Evolutionary conservation across 2,797 vertebrate genomes (phyloP).

Genomic region (Eulemur coronatus): DNA sequence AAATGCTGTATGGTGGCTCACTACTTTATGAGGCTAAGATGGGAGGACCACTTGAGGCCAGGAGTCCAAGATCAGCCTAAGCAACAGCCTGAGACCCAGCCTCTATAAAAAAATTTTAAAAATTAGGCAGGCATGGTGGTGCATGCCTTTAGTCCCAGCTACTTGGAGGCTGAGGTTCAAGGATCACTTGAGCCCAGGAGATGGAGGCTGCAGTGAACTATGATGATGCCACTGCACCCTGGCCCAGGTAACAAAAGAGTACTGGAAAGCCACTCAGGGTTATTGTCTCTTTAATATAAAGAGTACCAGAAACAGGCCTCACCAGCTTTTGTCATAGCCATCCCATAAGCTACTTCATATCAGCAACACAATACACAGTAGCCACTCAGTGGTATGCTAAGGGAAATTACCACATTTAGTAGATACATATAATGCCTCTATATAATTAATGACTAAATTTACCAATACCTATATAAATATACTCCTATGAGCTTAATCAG

Average conservation of each 20-base stretch:
- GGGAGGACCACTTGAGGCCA: too few relatives aligned
- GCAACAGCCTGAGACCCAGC: too few relatives aligned
- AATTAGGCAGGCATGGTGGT: too few relatives aligned
- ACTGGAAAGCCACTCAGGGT: background rate
- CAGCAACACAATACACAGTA: background rate
- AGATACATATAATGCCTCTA: background rate
- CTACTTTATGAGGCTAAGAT: too few relatives aligned
- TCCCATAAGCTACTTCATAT: background rate
- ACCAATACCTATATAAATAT: background rate
- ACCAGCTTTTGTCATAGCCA: background rate
- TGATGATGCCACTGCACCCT: too few relatives aligned
- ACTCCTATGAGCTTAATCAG: background rate
- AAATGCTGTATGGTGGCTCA: background rate
- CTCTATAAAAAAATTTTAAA: too few relatives aligned
- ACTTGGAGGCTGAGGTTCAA: too few relatives aligned
- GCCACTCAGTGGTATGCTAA: background rate
- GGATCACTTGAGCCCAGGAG: too few relatives aligned
- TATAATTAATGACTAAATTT: background rate
- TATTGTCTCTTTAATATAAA: background rate
- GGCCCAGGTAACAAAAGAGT: too few relatives aligned
- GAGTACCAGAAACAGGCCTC: background rate
- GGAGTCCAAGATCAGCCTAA: too few relatives aligned
- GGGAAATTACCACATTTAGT: background rate
- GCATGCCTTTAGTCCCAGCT: too few relatives aligned
- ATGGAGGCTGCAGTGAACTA: too few relatives aligned